Conservation (phyloP, 2,888 invertebrate genomes). For the Amphipoea oculea region DNA sequence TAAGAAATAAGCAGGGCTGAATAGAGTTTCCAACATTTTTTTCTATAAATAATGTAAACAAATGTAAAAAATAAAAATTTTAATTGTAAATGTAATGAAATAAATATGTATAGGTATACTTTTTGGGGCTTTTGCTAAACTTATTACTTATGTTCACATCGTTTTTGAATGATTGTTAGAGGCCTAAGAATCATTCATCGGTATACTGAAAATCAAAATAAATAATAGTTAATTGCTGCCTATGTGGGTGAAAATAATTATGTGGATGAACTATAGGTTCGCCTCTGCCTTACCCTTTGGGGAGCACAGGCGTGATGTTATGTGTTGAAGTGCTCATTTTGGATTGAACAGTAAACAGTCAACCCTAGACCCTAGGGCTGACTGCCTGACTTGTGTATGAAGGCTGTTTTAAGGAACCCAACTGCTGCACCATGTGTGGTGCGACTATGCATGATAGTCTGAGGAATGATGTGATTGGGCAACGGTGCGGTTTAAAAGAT, state of each 20-base stretch:
- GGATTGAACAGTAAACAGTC: neutral
- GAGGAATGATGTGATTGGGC: neutral
- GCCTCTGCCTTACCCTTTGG: neutral
- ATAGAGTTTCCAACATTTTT: too few species aligned
- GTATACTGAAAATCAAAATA: neutral
- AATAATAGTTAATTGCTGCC: neutral
- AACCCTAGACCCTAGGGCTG: neutral
- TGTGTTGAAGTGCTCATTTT: neutral
- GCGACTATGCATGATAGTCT: neutral
- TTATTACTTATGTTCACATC: neutral
- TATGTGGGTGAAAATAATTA: neutral
- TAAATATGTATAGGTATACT: neutral
- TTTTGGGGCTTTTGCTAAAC: neutral
- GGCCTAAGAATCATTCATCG: neutral
- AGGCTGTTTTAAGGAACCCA: neutral
- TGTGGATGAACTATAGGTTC: neutral
- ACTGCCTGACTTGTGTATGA: neutral
- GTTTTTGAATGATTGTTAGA: neutral
- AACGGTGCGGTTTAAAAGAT: neutral
- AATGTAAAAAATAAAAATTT: neutral
- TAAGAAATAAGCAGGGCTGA: too few species aligned
- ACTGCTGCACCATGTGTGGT: neutral
- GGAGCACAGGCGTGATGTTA: neutral
- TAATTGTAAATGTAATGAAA: neutral
- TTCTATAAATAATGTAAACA: neutral